Percentiles rank a stretch among this genome's conserved stretches.
Conservation (phyloP, 1,140 invertebrate species). For the Colletes gigas region DNA sequence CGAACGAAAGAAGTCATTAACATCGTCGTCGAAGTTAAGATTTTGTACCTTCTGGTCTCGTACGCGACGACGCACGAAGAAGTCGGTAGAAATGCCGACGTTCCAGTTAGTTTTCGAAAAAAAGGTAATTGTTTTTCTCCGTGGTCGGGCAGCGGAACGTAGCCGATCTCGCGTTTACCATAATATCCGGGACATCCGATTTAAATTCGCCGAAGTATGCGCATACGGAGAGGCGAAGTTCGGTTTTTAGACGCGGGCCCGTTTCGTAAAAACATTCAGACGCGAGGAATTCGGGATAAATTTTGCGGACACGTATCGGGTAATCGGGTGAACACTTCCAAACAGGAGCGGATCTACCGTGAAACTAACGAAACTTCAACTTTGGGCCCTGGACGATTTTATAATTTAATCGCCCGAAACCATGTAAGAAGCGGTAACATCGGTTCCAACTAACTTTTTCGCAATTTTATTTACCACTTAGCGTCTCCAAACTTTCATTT, state of each 20-base stretch:
- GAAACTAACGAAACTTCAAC: too few species aligned
- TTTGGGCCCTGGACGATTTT: too few species aligned
- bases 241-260: not conserved
- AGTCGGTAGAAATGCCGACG: too few species aligned
- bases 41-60: not conserved
- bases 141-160: not conserved
- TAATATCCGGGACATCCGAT: not conserved
- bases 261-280: slow-evolving; percentile 26
- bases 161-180: not conserved
- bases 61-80: too few species aligned
- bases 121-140: slow-evolving; percentile 8
- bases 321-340: slow-evolving; percentile 54
- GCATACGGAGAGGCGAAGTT: not conserved
- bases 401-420: too few species aligned
- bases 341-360: too few species aligned
- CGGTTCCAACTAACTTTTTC: too few species aligned
- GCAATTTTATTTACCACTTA: too few species aligned
- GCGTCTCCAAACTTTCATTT: too few species aligned
- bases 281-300: slow-evolving; percentile 55
- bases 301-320: slow-evolving; percentile 43
- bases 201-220: slow-evolving; percentile 27
- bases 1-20: slow-evolving; percentile 13
- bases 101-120: not conserved
- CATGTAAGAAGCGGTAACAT: too few species aligned
- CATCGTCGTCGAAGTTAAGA: not conserved